Percentiles rank a stretch among this genome's conserved stretches.
These are phyloP conservation scores for Takifugu bimaculatus DNA, from an alignment of 2,113 vertebrate genomes.

Conservation along the genomic window DNA sequence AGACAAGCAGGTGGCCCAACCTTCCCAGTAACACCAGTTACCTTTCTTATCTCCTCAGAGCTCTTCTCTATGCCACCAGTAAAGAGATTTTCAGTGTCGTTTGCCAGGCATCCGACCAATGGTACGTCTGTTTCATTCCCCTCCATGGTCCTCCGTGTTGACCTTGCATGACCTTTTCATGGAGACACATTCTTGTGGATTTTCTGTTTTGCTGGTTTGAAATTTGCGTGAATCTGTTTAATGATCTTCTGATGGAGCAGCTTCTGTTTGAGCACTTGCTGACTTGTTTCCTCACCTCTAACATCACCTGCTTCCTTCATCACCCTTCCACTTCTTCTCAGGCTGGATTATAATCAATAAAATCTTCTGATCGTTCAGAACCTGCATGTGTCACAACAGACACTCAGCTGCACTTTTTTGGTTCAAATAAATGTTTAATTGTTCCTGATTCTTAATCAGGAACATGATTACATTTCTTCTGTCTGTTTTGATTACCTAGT, in stretches of 20 bases:
- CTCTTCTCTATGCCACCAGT: constrained; percentile 98
- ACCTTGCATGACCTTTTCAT: constrained; percentile 75
- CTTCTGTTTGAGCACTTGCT: constrained; percentile 35
- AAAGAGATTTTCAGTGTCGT: constrained; percentile 99
- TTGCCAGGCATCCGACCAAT: constrained; percentile 99
- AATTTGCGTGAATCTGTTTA: constrained; percentile 41
- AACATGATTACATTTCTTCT: neutral
- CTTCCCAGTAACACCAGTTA: constrained; percentile 76
- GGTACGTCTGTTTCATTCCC: constrained; percentile 90
- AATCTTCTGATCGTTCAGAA: no score
- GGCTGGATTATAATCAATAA: neutral
- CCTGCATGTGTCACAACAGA: no score
- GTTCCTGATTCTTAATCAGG: no score
- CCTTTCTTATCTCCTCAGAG: constrained; percentile 98
- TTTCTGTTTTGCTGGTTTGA: constrained; percentile 38
- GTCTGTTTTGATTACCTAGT: constrained; percentile 4
- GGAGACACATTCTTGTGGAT: constrained; percentile 46
- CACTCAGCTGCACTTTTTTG: no score
- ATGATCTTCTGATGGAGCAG: constrained; percentile 34
- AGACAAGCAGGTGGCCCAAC: constrained; percentile 13
- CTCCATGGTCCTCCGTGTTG: constrained; percentile 48
- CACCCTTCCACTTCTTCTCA: constrained; percentile 1
- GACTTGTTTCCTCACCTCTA: constrained; percentile 43
- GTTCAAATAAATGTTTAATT: no score
- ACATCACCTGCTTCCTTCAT: constrained; percentile 50